These are phyloP conservation scores for Drosophila murphyi DNA, from an alignment of 1,140 invertebrate genomes.

Conservation along the genomic window DNA sequence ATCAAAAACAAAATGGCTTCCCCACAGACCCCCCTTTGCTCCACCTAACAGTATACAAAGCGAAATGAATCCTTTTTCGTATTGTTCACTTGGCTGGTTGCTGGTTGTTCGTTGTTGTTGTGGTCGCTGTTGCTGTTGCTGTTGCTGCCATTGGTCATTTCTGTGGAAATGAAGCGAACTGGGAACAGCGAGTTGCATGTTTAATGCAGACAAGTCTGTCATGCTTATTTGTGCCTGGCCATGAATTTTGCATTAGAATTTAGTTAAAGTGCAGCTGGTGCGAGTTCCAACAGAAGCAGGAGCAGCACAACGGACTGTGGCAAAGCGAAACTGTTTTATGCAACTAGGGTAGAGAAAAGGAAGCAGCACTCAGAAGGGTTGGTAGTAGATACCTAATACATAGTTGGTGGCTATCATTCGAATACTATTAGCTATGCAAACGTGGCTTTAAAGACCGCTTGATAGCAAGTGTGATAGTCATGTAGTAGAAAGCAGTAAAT, in stretches of 20 bases:
- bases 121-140: slow-evolving; percentile 58
- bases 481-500: not conserved
- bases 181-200: slow-evolving; percentile 47
- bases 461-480: not conserved
- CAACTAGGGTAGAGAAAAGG: slow-evolving; percentile 13
- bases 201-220: slow-evolving; percentile 64
- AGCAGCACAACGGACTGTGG: slow-evolving; percentile 9
- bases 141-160: slow-evolving; percentile 59
- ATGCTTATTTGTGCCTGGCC: slow-evolving; percentile 44
- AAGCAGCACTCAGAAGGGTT: not conserved
- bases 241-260: slow-evolving; percentile 82
- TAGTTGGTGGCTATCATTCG: not conserved
- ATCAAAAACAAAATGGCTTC: slow-evolving; percentile 56
- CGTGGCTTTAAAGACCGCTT: slow-evolving; percentile 37
- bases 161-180: slow-evolving; percentile 25
- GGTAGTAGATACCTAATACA: no score
- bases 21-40: not conserved
- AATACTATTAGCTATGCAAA: slow-evolving; percentile 51
- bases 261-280: slow-evolving; percentile 82
- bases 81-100: not conserved
- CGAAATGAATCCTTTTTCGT: slow-evolving; percentile 15
- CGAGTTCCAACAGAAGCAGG: slow-evolving; percentile 47
- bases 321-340: slow-evolving; percentile 45
- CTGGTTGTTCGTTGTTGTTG: slow-evolving; percentile 46
- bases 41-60: slow-evolving; percentile 41